A percentile compares a stretch with the other conserved stretches of the same genome.
phyloP scores from a whole-genome alignment of 2,113 vertebrate genomes.

The Stigmatopora argus region DNA sequence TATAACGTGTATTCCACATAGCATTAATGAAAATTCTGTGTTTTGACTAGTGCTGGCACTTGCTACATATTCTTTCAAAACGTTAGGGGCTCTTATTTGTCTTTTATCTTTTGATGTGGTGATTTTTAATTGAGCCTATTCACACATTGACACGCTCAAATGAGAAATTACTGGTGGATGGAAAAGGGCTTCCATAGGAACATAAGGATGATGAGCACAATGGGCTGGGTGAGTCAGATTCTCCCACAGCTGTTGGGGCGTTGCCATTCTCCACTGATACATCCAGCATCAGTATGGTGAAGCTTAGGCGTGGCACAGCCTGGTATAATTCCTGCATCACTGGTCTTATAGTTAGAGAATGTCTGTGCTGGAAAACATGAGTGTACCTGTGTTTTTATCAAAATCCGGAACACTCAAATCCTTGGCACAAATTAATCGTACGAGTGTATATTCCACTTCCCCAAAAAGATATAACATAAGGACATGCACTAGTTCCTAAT shows the following conservation, averaged over 20 bases:
- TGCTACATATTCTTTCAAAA: not conserved
- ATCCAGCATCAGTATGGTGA: conserved; percentile 40
- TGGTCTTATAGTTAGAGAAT: conserved; percentile 23
- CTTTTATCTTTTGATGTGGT: not conserved
- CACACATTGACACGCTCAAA: not conserved
- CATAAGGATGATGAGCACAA: conserved; percentile 27
- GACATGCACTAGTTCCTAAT: conserved; percentile 1
- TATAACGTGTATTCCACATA: too few species aligned
- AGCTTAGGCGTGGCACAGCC: conserved; percentile 1
- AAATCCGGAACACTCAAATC: not conserved
- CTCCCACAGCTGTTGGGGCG: conserved; percentile 58
- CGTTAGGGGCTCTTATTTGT: not conserved
- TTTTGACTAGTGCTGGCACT: not conserved
- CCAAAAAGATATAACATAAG: not conserved
- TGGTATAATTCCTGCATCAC: conserved; percentile 25
- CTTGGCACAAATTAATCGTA: not conserved
- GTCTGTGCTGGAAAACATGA: conserved; percentile 29
- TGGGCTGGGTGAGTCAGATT: conserved; percentile 48
- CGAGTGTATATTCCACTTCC: conserved; percentile 4
- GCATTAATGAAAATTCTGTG: too few species aligned
- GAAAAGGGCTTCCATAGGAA: conserved; percentile 23
- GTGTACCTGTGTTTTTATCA: conserved; percentile 1
- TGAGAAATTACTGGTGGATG: not conserved
- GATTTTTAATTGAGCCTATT: not conserved
- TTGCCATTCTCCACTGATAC: conserved; percentile 50